Percentiles rank a stretch among this genome's conserved stretches.
Evolutionary conservation across 2,113 vertebrate genomes (phyloP).

Genomic region (Oxyruncus cristatus): DNA sequence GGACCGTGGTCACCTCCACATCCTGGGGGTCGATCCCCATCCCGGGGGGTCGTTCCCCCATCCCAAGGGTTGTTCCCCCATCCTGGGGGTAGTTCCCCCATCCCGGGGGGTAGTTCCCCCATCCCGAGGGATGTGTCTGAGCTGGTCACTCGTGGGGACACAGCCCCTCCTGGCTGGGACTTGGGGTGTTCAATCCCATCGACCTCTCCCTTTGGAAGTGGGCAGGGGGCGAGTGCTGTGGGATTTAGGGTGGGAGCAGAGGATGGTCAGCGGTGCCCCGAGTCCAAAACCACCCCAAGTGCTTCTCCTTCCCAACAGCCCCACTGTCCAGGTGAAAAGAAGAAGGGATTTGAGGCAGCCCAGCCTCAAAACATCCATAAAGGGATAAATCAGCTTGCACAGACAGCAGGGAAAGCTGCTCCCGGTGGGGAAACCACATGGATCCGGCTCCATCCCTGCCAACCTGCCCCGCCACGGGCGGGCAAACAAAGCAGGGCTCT

Average conservation of each 20-base stretch:
- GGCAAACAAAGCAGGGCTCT: not conserved
- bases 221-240: accelerated
- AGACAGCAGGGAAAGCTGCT: not conserved
- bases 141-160: not conserved
- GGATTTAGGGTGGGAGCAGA: not conserved
- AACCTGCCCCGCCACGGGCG: not conserved
- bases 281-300: not conserved
- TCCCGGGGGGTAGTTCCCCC: no score
- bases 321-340: accelerated
- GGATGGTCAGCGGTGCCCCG: accelerated
- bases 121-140: accelerated
- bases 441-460: not conserved
- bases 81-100: not conserved
- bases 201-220: not conserved
- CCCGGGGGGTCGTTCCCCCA: not conserved
- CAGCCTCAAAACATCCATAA: not conserved
- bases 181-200: not conserved
- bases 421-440: accelerated
- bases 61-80: not conserved
- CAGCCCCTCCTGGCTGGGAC: not conserved
- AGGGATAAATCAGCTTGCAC: not conserved
- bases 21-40: not conserved
- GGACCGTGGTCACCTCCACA: not conserved
- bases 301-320: not conserved
- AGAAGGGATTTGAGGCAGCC: not conserved